Evolutionary conservation across 2,113 vertebrate genomes (phyloP).

Genomic region (Danionella cerebrum): DNA sequence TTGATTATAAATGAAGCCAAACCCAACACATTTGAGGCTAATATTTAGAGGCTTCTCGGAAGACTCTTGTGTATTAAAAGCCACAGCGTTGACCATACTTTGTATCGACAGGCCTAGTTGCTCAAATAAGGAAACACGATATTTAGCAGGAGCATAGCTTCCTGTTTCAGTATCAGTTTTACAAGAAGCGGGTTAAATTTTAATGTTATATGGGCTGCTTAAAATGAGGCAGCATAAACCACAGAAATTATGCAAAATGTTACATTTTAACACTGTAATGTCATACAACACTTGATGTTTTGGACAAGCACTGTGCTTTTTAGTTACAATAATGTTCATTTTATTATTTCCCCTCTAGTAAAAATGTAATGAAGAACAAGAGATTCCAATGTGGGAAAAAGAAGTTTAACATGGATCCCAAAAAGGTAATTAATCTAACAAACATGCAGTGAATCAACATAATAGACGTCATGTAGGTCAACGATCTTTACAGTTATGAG

Average conservation of each 20-base stretch:
- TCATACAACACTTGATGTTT: too few species aligned
- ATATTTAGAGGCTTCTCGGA: too few species aligned
- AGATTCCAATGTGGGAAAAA: slow-evolving; percentile 73
- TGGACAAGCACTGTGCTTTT: too few species aligned
- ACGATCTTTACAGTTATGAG: neutral
- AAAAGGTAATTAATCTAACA: slow-evolving; percentile 63
- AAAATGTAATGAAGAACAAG: slow-evolving; percentile 64
- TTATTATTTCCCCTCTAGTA: slow-evolving; percentile 53
- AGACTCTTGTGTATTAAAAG: too few species aligned
- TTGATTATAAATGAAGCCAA: too few species aligned
- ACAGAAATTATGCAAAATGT: too few species aligned
- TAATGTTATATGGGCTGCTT: neutral
- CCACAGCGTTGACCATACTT: too few species aligned
- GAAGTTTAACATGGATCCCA: slow-evolving; percentile 89
- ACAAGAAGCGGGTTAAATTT: neutral
- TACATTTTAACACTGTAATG: neutral
- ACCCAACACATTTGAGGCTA: too few species aligned
- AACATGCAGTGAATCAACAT: too few species aligned
- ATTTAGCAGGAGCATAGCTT: too few species aligned
- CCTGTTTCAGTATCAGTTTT: slow-evolving; percentile 13
- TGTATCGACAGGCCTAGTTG: too few species aligned
- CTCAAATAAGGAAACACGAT: too few species aligned
- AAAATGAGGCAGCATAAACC: neutral
- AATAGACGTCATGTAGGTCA: neutral
- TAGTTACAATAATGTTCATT: neutral